These are phyloP conservation scores for Busseola fusca DNA, from an alignment of 2,888 invertebrate genomes.

Conservation along the genomic window DNA sequence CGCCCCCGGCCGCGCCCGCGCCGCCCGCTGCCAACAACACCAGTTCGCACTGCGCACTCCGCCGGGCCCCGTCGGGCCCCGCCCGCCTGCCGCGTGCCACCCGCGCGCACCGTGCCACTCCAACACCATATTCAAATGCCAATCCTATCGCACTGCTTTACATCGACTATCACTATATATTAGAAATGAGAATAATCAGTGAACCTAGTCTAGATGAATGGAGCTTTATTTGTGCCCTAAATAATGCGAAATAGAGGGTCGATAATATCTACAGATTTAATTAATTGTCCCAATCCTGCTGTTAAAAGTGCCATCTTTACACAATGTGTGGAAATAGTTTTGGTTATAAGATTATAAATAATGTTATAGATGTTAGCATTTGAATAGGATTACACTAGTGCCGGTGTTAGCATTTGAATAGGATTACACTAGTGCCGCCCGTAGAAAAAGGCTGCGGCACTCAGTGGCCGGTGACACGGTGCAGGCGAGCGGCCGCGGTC, in stretches of 20 bases:
- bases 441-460: constrained; percentile 31
- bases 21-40: constrained; percentile 85
- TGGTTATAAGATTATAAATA: constrained; percentile 4
- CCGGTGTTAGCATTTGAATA: constrained; percentile 64
- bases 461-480: constrained; percentile 40
- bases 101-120: constrained; percentile 78
- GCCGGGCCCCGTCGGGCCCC: constrained; percentile 61
- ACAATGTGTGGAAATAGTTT: constrained; percentile 6
- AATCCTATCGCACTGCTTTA: constrained; percentile 20
- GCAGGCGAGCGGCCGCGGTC: constrained; percentile 61
- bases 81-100: constrained; percentile 65
- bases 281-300: constrained; percentile 7
- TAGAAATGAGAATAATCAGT: constrained; percentile 8
- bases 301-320: constrained; percentile 1
- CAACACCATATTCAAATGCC: constrained; percentile 53
- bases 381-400: constrained; percentile 55
- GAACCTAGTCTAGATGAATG: constrained; percentile 17
- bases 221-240: constrained; percentile 16
- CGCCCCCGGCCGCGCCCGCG: constrained; percentile 66
- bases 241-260: background rate
- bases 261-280: background rate
- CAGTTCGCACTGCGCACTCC: constrained; percentile 83
- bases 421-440: constrained; percentile 36
- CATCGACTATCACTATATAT: constrained; percentile 6
- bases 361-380: constrained; percentile 60